Evolutionary conservation across 2,888 invertebrate species (phyloP).

Genomic region (Eudemis profundana): DNA sequence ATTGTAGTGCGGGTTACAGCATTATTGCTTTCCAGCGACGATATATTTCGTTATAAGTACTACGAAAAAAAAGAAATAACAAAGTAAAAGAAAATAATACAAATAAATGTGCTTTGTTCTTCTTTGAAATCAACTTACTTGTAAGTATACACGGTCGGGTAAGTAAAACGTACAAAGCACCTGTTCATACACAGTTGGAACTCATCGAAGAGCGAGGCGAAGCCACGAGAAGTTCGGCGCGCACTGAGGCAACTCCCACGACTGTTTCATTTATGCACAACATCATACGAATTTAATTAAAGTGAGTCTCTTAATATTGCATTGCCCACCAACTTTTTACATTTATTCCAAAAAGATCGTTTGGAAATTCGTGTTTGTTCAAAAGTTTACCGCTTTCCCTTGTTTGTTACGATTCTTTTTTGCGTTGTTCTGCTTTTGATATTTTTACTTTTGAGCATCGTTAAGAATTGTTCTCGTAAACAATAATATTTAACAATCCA

Average conservation of each 20-base stretch:
- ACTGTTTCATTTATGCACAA: conserved; percentile 54
- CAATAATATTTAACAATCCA: conserved; percentile 13
- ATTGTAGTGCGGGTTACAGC: no score
- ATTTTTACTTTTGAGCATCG: conserved; percentile 48
- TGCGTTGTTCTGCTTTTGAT: conserved; percentile 48
- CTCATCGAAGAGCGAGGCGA: conserved; percentile 13
- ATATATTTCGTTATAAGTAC: no score
- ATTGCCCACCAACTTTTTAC: conserved; percentile 58
- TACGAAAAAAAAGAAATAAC: no score
- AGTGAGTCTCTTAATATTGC: conserved; percentile 61
- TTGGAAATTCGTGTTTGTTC: conserved; percentile 65
- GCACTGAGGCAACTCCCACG: conserved; percentile 5
- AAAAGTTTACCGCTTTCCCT: conserved; percentile 56
- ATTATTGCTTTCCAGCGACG: no score
- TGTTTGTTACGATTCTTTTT: conserved; percentile 56
- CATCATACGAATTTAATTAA: conserved; percentile 73
- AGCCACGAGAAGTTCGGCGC: conserved; percentile 2
- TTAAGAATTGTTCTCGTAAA: conserved; percentile 22
- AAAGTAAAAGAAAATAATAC: neutral
- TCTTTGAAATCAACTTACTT: conserved; percentile 6
- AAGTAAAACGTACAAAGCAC: conserved; percentile 16
- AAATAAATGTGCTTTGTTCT: neutral
- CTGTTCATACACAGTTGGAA: conserved; percentile 20
- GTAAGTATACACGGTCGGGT: conserved; percentile 3
- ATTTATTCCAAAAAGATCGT: conserved; percentile 61